These are phyloP conservation scores for Pipistrellus nathusii DNA, from an alignment of 2,797 vertebrate species.

Conservation along the genomic window DNA sequence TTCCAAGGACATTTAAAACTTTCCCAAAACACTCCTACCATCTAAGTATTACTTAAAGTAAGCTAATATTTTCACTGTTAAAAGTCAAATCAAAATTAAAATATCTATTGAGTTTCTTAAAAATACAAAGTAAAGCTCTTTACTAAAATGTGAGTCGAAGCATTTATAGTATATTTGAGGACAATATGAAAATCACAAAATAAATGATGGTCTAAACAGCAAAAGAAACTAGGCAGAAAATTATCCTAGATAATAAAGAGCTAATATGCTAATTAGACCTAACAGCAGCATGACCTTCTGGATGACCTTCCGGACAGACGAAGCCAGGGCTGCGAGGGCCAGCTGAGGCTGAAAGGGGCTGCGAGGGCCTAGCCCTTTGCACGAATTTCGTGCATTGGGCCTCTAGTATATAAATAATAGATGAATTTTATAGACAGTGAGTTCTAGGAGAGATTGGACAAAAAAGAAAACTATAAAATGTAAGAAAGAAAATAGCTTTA, in stretches of 20 bases:
- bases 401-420: neutral
- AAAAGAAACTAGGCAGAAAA: neutral
- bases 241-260: too few species aligned
- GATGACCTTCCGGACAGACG: too few species aligned
- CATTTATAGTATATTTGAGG: constrained; percentile 13
- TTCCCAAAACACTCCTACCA: constrained; percentile 22
- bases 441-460: neutral
- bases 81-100: constrained; percentile 57
- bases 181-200: neutral
- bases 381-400: too few species aligned
- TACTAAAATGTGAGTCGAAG: neutral
- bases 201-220: constrained; percentile 5
- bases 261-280: too few species aligned
- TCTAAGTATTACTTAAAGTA: neutral
- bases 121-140: neutral
- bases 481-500: neutral
- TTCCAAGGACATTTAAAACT: constrained; percentile 17
- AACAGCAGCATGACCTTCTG: too few species aligned
- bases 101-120: neutral
- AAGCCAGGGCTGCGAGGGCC: too few species aligned
- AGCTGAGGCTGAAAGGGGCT: too few species aligned
- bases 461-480: neutral
- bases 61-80: neutral
- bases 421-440: neutral
- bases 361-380: too few species aligned